phyloP scores from a whole-genome alignment of 2,113 vertebrate species.

The Callocephalon fimbriatum region DNA sequence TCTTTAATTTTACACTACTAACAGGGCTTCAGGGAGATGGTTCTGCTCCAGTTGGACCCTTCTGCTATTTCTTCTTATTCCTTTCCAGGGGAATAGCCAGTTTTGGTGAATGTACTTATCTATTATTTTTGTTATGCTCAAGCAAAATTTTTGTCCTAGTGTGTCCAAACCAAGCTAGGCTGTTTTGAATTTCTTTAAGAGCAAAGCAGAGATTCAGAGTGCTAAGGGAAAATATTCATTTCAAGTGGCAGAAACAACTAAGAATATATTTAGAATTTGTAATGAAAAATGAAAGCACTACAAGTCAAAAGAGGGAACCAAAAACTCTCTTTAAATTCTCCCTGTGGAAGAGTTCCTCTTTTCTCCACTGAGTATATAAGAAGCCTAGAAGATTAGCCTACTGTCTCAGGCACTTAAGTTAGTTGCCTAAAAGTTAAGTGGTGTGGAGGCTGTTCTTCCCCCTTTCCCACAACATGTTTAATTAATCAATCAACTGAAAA shows the following conservation, averaged over 20 bases:
- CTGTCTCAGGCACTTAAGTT: constrained; percentile 32
- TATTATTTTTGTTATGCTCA: background rate
- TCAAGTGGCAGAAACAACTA: background rate
- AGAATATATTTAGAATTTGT: background rate
- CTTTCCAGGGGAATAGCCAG: background rate
- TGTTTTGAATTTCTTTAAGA: background rate
- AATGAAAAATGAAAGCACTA: background rate
- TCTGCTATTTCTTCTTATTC: background rate
- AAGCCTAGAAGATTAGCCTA: constrained; percentile 30
- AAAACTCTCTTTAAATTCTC: constrained; percentile 12
- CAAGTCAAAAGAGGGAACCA: background rate
- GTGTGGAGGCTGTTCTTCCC: background rate
- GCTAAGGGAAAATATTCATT: background rate
- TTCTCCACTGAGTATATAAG: background rate
- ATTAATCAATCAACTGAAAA: constrained; percentile 35
- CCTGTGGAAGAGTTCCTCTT: background rate
- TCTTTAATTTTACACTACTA: background rate
- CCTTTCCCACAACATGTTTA: constrained; percentile 29
- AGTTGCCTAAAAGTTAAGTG: constrained; percentile 24
- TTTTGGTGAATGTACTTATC: background rate
- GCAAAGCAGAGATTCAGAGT: background rate
- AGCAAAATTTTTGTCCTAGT: background rate
- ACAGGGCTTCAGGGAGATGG: background rate
- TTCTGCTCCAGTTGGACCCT: background rate
- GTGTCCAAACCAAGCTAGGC: background rate